These are phyloP conservation scores for Hylaeus anthracinus DNA, from an alignment of 1,140 invertebrate species.

Conservation along the genomic window DNA sequence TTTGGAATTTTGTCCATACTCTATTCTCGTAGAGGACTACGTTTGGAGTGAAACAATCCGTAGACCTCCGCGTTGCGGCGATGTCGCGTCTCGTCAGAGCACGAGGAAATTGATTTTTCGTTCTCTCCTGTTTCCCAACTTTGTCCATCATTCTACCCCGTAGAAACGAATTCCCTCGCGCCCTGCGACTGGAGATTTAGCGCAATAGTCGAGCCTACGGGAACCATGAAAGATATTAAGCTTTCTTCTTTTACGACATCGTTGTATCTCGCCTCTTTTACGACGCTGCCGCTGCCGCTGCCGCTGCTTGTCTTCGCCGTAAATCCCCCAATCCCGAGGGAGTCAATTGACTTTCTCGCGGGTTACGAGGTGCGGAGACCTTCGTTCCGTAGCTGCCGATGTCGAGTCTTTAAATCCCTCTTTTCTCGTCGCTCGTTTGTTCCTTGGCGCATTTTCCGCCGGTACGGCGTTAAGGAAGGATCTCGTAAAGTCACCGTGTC, in stretches of 20 bases:
- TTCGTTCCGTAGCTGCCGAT: slow-evolving; percentile 2
- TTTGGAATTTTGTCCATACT: no score
- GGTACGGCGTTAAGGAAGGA: slow-evolving; percentile 4
- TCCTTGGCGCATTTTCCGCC: background rate
- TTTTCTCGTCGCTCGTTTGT: background rate
- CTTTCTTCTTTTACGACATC: slow-evolving; percentile 57
- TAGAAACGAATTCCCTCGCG: slow-evolving; percentile 20
- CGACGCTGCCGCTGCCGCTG: slow-evolving; percentile 44
- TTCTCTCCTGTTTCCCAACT: slow-evolving; percentile 9
- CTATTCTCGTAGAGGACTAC: no score
- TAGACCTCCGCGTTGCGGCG: no score
- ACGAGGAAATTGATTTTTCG: slow-evolving; percentile 52
- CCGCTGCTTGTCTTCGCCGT: slow-evolving; percentile 61
- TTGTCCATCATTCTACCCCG: slow-evolving; percentile 27
- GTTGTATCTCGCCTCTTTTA: slow-evolving; percentile 11
- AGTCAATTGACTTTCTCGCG: slow-evolving; percentile 66
- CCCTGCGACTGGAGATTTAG: slow-evolving; percentile 32
- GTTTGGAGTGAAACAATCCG: no score
- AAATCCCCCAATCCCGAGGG: slow-evolving; percentile 65
- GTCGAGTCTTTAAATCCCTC: slow-evolving; percentile 1
- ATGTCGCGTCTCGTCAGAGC: slow-evolving; percentile 1
- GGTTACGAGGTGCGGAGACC: slow-evolving; percentile 52
- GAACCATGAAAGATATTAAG: slow-evolving; percentile 62
- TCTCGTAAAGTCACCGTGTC: slow-evolving; percentile 19
- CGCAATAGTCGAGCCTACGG: slow-evolving; percentile 46